Percentiles rank a stretch among this genome's conserved stretches.
Evolutionary conservation across 2,888 invertebrate species (phyloP).

Genomic region (Neoascia interrupta): DNA sequence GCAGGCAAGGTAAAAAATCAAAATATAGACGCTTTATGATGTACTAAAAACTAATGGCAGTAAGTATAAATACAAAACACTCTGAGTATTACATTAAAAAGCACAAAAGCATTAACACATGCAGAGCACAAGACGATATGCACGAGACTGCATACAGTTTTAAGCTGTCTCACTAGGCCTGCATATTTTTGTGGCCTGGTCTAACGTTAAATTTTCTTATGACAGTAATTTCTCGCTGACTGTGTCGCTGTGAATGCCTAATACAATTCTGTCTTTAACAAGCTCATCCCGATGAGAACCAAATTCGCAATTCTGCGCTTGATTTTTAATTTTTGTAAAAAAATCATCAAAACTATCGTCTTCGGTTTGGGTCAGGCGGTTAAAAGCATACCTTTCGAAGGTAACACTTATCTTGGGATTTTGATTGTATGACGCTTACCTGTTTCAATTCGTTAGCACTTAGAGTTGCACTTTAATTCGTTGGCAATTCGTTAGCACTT

Average conservation of each 20-base stretch:
- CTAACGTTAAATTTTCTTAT: not conserved
- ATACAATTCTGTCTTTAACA: not conserved
- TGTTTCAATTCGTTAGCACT: not conserved
- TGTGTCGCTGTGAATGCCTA: not conserved
- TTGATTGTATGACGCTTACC: conserved; percentile 1
- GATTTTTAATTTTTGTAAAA: not conserved
- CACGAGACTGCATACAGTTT: too few species aligned
- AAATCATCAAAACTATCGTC: too few species aligned
- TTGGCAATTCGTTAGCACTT: too few species aligned
- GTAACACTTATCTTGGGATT: conserved; percentile 1
- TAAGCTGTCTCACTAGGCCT: too few species aligned
- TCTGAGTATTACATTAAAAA: too few species aligned
- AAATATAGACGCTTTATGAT: too few species aligned
- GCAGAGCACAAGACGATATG: too few species aligned
- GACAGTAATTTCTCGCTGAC: conserved; percentile 1
- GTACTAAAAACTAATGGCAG: too few species aligned
- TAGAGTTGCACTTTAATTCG: not conserved
- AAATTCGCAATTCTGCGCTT: not conserved
- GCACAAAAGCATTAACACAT: too few species aligned
- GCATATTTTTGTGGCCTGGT: conserved; percentile 3
- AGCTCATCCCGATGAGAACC: not conserved
- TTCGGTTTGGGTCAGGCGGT: too few species aligned
- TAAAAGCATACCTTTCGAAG: conserved; percentile 1
- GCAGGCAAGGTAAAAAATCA: too few species aligned
- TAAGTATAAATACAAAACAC: too few species aligned